Evolutionary conservation across 2,797 vertebrate species (phyloP).

Genomic region (Phylloscopus collybita): DNA sequence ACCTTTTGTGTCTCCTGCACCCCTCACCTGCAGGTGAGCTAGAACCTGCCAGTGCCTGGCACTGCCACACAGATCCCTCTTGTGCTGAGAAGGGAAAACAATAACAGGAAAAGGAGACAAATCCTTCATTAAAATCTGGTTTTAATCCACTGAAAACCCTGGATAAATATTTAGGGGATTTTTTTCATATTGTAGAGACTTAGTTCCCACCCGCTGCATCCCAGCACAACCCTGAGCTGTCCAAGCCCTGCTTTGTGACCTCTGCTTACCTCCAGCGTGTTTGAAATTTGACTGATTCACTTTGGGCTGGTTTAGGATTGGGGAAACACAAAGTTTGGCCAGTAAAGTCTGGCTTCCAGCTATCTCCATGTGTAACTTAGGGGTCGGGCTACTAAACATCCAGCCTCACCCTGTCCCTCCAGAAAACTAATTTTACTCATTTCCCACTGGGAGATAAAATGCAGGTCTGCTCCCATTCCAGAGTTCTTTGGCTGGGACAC

Average conservation of each 20-base stretch:
- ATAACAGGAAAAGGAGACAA: not conserved
- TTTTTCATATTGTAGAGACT: not conserved
- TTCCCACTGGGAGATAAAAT: slow-evolving; percentile 58
- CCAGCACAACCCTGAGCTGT: not conserved
- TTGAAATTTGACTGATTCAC: not conserved
- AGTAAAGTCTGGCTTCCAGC: not conserved
- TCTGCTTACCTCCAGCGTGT: accelerated
- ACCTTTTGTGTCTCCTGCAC: not conserved
- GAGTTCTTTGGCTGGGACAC: slow-evolving; percentile 30
- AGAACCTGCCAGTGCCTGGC: not conserved
- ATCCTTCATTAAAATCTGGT: not conserved
- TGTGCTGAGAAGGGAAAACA: not conserved
- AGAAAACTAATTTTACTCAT: slow-evolving; percentile 59
- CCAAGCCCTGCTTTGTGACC: not conserved
- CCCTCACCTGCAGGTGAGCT: not conserved
- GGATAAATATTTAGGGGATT: not conserved
- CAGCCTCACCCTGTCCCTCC: slow-evolving; percentile 22
- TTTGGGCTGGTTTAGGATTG: not conserved
- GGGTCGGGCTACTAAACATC: not conserved
- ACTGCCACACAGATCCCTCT: not conserved
- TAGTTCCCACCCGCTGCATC: not conserved
- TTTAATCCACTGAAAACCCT: not conserved
- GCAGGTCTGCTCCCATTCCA: slow-evolving; percentile 47
- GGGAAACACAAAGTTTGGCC: not conserved
- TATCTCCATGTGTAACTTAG: not conserved